Conservation (phyloP, 2,797 vertebrate species). For the Scarus forsteni region DNA sequence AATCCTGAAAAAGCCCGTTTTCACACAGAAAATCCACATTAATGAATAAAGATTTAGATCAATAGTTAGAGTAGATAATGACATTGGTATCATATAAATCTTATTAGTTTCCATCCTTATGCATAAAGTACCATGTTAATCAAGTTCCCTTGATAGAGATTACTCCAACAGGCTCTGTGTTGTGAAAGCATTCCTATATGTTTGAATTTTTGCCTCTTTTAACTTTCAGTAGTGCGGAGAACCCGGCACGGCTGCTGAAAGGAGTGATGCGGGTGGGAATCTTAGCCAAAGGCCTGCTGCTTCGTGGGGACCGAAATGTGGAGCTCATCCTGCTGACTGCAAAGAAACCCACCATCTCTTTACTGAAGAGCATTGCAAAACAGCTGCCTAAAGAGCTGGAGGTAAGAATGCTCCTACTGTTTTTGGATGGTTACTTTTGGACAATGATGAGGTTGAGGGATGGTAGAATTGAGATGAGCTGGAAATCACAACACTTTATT, state of each 20-base stretch:
- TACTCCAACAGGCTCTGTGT: too few relatives aligned
- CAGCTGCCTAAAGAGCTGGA: constrained; percentile 86
- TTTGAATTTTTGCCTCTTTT: background rate
- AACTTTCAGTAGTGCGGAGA: constrained; percentile 60
- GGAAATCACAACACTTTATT: constrained; percentile 19
- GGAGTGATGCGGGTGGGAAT: constrained; percentile 89
- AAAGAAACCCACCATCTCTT: constrained; percentile 84
- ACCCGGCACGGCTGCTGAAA: constrained; percentile 81
- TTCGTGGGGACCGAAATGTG: constrained; percentile 86
- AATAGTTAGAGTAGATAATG: too few relatives aligned
- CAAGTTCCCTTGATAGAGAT: background rate
- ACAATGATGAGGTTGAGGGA: constrained; percentile 15
- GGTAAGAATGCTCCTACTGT: constrained; percentile 69
- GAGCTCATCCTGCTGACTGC: constrained; percentile 88
- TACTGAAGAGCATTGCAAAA: constrained; percentile 79
- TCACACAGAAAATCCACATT: too few relatives aligned
- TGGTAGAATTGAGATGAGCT: constrained; percentile 15
- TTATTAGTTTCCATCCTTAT: too few relatives aligned
- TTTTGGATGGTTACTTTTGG: background rate
- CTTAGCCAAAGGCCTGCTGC: constrained; percentile 89
- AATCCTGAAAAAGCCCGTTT: too few relatives aligned
- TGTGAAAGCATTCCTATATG: background rate
- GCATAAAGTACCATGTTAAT: background rate
- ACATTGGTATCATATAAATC: too few relatives aligned
- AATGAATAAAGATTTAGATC: too few relatives aligned